Evolutionary conservation across 2,113 vertebrate species (phyloP), one percentile per base, ranked within the genome.

Genomic region (Fregetta grallaria): DNA sequence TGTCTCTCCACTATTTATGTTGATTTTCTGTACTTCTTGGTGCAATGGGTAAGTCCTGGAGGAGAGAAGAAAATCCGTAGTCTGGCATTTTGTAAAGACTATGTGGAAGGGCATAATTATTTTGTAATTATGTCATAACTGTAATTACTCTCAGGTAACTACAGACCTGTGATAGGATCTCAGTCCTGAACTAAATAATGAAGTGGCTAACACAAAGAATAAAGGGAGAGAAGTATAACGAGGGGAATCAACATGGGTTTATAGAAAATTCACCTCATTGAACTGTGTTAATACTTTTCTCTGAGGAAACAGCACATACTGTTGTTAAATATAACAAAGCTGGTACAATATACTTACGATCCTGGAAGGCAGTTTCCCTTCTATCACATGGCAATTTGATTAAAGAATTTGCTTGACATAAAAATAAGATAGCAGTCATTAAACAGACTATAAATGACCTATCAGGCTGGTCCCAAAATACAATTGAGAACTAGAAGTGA

Each of bases 401-500:
- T 92, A 82, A 96, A 94, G 77, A 53, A 85, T 49, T 91, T 79
- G 34, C 70, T 53, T 86, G 80, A 80, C 81, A 82, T 62, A 75
- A 94, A 90, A 95, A 71, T 75, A 93, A 81, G 86, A 93, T 15
- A 90, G 71, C 36, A 53, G 87, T 78, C 73, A 58, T 87, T 91
- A 93, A 94, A 75, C 32, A 75, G 87, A 65, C 53, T 79, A 76
- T 85, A 91, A 95, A 85, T 72, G 52, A 89, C 61, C 49, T 72
- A 56, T 85, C 81, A 61, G 70, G 26, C 70, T 47, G 17, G 50
- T 65, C 66, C 36, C 90, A 93, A 94, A 87, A 85, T 55, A 89
- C 77, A 92, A 16, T 0, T 65, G 77, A 90, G 83, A 77, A 55
- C 52, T 32, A 40, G 61, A 92, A 92, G 47, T 50, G 76, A 76